Evolutionary conservation across 2,888 invertebrate species (phyloP).

Genomic region (Girardia tigrina): DNA sequence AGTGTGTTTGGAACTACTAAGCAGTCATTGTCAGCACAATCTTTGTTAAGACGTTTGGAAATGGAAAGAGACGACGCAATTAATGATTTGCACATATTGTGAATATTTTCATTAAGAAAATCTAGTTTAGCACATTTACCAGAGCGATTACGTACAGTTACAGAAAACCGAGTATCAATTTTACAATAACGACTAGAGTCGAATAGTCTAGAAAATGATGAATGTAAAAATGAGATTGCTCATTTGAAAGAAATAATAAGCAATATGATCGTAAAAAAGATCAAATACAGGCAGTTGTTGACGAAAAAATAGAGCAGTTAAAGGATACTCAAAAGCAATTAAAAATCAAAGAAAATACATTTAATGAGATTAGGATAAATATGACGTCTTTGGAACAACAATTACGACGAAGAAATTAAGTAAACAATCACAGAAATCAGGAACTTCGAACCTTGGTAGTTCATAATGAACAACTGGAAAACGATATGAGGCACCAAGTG

Average conservation of each 20-base stretch:
- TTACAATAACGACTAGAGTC: slow-evolving; percentile 30
- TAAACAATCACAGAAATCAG: slow-evolving; percentile 42
- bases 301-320: neutral
- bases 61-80: slow-evolving; percentile 48
- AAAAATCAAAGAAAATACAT: neutral
- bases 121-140: slow-evolving; percentile 45
- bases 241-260: neutral
- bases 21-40: slow-evolving; percentile 49
- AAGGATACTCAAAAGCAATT: neutral
- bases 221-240: neutral
- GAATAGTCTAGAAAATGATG: too few relatives aligned
- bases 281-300: slow-evolving; percentile 4
- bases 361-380: neutral
- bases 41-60: slow-evolving; percentile 48
- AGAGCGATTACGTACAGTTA: slow-evolving; percentile 47
- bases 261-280: neutral
- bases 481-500: slow-evolving; percentile 44
- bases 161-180: slow-evolving; percentile 31
- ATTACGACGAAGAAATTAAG: slow-evolving; percentile 39
- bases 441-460: slow-evolving; percentile 45
- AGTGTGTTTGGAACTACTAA: slow-evolving; percentile 45
- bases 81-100: slow-evolving; percentile 44
- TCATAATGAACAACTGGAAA: slow-evolving; percentile 44
- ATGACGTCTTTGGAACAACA: slow-evolving; percentile 34
- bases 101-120: too few relatives aligned